Percentiles rank a stretch among this genome's conserved stretches.
These are phyloP conservation scores for Hypomesus transpacificus DNA, from an alignment of 2,113 vertebrate species.

Conservation along the genomic window DNA sequence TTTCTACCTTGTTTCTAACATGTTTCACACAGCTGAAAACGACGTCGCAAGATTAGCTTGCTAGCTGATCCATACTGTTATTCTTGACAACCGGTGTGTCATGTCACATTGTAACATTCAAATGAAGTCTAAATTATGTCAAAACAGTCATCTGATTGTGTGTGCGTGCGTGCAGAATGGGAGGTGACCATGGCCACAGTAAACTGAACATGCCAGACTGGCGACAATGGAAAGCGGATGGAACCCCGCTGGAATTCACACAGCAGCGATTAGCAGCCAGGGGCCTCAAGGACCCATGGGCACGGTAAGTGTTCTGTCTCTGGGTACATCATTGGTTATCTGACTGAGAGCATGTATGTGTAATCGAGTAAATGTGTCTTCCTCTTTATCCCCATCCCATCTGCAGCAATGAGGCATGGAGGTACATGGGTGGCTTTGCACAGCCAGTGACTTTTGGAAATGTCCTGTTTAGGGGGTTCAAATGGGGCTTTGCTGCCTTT, in stretches of 20 bases:
- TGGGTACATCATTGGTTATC: neutral
- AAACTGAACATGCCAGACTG: slow-evolving; percentile 86
- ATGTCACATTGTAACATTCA: no score
- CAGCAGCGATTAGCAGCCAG: slow-evolving; percentile 77
- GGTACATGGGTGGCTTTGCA: slow-evolving; percentile 79
- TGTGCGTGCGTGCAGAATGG: slow-evolving; percentile 61
- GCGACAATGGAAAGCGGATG: slow-evolving; percentile 84
- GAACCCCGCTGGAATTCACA: slow-evolving; percentile 84
- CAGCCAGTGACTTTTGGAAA: slow-evolving; percentile 72
- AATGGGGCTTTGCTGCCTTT: slow-evolving; percentile 89
- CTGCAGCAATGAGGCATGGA: slow-evolving; percentile 91
- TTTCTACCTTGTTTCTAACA: neutral
- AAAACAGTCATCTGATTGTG: neutral
- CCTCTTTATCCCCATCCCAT: slow-evolving; percentile 6
- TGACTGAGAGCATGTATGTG: neutral
- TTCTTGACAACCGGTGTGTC: no score
- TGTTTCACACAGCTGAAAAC: neutral
- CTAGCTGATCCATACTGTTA: neutral
- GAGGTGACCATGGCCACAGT: slow-evolving; percentile 75
- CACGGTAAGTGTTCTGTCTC: slow-evolving; percentile 70
- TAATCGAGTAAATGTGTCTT: neutral
- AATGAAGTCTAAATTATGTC: neutral
- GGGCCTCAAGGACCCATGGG: slow-evolving; percentile 90
- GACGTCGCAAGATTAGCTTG: neutral
- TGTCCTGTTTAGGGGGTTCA: slow-evolving; percentile 81